Percentiles rank a stretch among this genome's conserved stretches.
Conservation (phyloP, 2,888 invertebrate species). For the Entomobrya proxima region DNA sequence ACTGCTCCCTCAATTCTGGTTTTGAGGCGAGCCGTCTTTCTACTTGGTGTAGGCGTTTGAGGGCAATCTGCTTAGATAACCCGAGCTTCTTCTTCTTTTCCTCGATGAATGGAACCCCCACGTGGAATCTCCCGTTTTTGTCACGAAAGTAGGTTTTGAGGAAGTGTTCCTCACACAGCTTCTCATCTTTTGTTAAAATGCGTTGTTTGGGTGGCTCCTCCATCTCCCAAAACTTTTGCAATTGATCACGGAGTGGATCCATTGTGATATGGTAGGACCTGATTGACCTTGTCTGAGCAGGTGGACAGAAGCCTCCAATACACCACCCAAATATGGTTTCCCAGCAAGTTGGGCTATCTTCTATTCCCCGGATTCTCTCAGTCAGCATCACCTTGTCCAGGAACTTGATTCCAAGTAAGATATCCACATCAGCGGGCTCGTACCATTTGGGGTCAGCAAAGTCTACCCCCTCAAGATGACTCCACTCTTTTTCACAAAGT, state of each 20-base stretch:
- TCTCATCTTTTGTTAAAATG: background rate
- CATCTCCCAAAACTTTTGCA: slow-evolving; percentile 46
- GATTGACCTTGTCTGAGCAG: background rate
- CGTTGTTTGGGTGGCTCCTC: background rate
- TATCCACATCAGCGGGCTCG: background rate
- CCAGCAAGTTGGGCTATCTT: background rate
- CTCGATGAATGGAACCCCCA: slow-evolving; percentile 23
- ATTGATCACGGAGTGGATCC: background rate
- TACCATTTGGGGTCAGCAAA: slow-evolving; percentile 36
- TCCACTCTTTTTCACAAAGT: background rate
- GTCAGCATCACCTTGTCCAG: background rate
- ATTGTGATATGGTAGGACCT: background rate
- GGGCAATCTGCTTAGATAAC: background rate
- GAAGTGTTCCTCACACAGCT: slow-evolving; percentile 33
- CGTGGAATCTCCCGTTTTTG: background rate
- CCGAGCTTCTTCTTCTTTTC: background rate
- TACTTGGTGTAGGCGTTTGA: background rate
- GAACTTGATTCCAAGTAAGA: slow-evolving; percentile 32
- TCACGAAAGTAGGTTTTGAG: background rate
- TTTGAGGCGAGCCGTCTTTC: slow-evolving; percentile 23
- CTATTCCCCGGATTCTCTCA: background rate
- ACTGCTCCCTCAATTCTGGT: background rate
- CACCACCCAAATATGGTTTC: slow-evolving; percentile 48
- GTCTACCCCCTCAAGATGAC: background rate
- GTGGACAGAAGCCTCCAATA: background rate